Conservation (phyloP, 2,797 vertebrate species). For the Neomorphus geoffroyi region DNA sequence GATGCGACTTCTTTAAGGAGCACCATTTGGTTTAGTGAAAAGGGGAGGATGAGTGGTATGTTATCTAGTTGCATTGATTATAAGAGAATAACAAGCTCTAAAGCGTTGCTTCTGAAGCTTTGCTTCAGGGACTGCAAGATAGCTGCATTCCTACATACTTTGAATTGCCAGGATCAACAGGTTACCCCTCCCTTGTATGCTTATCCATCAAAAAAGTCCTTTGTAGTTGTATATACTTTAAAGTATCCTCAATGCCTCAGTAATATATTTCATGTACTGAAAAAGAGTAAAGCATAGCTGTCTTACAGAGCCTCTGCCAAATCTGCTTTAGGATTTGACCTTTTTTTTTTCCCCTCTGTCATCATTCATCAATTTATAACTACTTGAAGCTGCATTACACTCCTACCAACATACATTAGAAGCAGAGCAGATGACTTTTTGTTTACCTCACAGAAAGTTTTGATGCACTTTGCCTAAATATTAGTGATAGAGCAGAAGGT, state of each 20-base stretch:
- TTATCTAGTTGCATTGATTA: neutral
- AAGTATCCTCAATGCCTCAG: neutral
- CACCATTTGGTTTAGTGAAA: neutral
- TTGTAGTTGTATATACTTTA: neutral
- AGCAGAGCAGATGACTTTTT: neutral
- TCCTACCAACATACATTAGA: neutral
- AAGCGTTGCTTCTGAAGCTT: conserved; percentile 4
- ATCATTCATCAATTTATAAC: neutral
- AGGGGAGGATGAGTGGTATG: neutral
- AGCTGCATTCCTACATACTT: neutral
- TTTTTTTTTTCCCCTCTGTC: neutral
- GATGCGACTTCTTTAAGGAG: neutral
- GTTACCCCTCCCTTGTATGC: neutral
- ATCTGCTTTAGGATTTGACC: neutral
- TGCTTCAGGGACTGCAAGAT: neutral
- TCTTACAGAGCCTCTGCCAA: neutral
- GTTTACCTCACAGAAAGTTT: neutral
- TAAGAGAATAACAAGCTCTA: neutral
- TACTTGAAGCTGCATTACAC: neutral
- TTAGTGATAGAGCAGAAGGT: neutral
- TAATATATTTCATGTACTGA: neutral
- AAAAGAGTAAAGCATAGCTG: neutral
- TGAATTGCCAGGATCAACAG: neutral
- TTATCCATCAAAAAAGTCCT: neutral
- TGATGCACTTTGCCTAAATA: neutral